Evolutionary conservation across 1,140 invertebrate genomes (phyloP), one percentile per base, ranked within the genome.

Genomic region (Atta cephalotes): DNA sequence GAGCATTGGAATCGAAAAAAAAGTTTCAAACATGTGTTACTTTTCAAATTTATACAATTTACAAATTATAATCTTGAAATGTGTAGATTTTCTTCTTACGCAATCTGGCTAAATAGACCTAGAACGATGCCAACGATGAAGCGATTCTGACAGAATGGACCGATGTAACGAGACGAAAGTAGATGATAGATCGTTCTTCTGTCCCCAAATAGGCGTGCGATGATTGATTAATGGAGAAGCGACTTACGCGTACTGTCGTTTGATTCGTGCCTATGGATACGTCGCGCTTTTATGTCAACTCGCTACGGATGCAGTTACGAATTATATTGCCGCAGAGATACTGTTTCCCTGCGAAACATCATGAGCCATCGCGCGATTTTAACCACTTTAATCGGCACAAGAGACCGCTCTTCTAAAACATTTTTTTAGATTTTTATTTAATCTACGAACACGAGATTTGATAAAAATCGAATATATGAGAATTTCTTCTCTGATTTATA

Each of bases 141-240:
- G 88, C 60, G 87, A 76, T 90, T 91, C 66, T 76, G 70, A 39
- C 63, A 87, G 88, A 88, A 90, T 89, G 88, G 88, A 92, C 86
- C 86, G 92, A 92, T 88, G 91, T 92, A 92, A 94, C 92, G 93
- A 92, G 86, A 92, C 92, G 91, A 92, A 94, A 93, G 91, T 90
- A 89, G 88, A 95, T 95, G 94, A 95, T 94, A 93, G 94, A 95
- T 95, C 93, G 94, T 94, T 89, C 93, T 91, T 92, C 90, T 87
- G 92, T 92, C 89, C 90, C 90, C 90, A 91, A 92, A 93, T 92
- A 92, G 93, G 92, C 94, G 92, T 93, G 89, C 92, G 92, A 95
- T 95, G 94, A 95, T 95, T 92, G 94, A 95, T 95, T 92, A 92
- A 91, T 51, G 53, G 89, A 90, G 84, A 74, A 85, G 56, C 86